These are phyloP conservation scores for Neosilurus mollespiculum DNA, from an alignment of 2,797 vertebrate genomes.

Conservation along the genomic window DNA sequence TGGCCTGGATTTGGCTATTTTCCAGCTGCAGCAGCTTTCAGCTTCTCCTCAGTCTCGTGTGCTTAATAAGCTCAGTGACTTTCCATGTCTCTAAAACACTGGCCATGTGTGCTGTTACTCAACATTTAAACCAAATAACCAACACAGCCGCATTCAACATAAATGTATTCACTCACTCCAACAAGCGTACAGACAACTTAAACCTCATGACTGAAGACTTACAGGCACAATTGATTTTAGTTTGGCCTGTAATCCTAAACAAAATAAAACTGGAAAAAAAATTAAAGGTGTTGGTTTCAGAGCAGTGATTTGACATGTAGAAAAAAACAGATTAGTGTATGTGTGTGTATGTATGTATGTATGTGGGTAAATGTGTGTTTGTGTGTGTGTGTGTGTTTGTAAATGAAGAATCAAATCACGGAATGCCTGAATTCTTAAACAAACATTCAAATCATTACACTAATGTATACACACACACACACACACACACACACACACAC, in stretches of 20 bases:
- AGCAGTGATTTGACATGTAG: neutral
- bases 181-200: neutral
- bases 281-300: neutral
- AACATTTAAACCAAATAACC: neutral
- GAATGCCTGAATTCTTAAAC: neutral
- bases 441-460: neutral
- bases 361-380: too few relatives aligned
- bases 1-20: neutral
- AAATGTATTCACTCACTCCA: neutral
- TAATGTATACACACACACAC: neutral
- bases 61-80: constrained; percentile 14
- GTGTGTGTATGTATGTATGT: too few relatives aligned
- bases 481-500: too few relatives aligned
- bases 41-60: neutral
- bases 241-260: neutral
- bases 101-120: constrained; percentile 18
- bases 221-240: neutral
- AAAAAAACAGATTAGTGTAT: neutral
- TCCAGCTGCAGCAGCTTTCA: constrained; percentile 6
- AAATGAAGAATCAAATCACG: neutral
- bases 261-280: neutral
- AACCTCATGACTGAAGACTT: neutral
- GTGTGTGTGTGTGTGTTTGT: constrained; percentile 1
- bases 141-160: constrained; percentile 4
- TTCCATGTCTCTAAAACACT: constrained; percentile 20